Conservation (phyloP, 1,140 invertebrate genomes). For the Pentalonia nigronervosa region DNA sequence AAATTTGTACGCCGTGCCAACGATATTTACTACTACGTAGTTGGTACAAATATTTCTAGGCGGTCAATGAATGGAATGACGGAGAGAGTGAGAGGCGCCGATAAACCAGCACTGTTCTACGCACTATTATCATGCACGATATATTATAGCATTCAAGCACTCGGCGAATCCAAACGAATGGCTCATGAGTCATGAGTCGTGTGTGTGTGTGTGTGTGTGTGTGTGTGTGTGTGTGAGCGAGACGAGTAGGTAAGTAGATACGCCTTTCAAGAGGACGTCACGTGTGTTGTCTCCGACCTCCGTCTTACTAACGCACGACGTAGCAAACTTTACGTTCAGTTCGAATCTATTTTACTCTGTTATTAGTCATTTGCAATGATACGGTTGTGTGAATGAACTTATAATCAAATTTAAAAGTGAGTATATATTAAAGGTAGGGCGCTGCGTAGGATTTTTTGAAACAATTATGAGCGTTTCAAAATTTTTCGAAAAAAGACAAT, state of each 20-base stretch:
- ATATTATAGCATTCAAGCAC: neutral
- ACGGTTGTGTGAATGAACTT: too few species aligned
- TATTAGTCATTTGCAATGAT: neutral
- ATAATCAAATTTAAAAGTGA: neutral
- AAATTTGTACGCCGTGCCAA: neutral
- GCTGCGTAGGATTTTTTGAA: too few species aligned
- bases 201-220: neutral
- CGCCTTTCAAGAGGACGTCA: neutral
- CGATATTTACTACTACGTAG: constrained; percentile 28
- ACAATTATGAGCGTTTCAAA: too few species aligned
- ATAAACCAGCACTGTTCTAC: neutral
- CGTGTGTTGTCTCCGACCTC: neutral
- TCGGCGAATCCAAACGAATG: neutral
- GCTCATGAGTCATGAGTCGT: neutral
- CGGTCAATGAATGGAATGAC: constrained; percentile 27
- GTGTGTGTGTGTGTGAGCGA: neutral
- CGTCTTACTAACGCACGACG: neutral
- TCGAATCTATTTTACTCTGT: neutral
- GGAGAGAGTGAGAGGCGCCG: neutral
- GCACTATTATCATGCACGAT: neutral
- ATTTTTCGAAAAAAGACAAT: neutral
- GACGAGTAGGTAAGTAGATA: neutral
- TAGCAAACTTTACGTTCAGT: neutral
- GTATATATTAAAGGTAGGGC: too few species aligned
- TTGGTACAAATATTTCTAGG: constrained; percentile 27